These are phyloP conservation scores for Epiblema foenella DNA, from an alignment of 2,888 invertebrate species.

Conservation along the genomic window DNA sequence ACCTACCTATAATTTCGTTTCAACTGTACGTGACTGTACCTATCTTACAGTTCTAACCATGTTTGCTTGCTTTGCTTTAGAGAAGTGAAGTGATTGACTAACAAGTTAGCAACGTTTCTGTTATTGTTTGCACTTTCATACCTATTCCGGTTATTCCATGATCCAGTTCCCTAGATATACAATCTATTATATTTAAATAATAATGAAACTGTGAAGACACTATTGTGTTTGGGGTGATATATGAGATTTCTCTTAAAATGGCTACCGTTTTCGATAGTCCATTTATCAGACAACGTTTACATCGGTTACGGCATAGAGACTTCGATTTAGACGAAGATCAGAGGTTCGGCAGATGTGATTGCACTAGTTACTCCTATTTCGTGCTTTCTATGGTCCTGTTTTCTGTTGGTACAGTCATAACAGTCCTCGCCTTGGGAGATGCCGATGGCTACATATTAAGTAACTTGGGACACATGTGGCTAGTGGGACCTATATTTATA, in stretches of 20 bases:
- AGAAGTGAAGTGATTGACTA: slow-evolving; percentile 35
- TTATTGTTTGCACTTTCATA: slow-evolving; percentile 44
- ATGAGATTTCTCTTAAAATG: slow-evolving; percentile 69
- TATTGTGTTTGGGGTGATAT: slow-evolving; percentile 48
- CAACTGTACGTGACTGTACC: no score
- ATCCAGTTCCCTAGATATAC: slow-evolving; percentile 26
- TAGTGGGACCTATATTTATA: slow-evolving; percentile 87
- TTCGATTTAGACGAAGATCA: slow-evolving; percentile 86
- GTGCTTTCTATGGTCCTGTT: slow-evolving; percentile 86
- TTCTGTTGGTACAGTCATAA: slow-evolving; percentile 87
- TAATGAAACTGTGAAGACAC: slow-evolving; percentile 51
- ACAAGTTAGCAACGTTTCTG: slow-evolving; percentile 40
- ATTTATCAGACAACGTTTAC: slow-evolving; percentile 85
- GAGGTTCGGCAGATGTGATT: slow-evolving; percentile 87
- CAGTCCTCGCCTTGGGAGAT: slow-evolving; percentile 86
- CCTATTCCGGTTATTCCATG: slow-evolving; percentile 38
- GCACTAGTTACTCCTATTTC: slow-evolving; percentile 87
- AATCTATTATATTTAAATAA: slow-evolving; percentile 23
- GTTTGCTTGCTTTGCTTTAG: slow-evolving; percentile 24
- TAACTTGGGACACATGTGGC: slow-evolving; percentile 88
- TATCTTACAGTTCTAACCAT: slow-evolving; percentile 17
- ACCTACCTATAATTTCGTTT: no score
- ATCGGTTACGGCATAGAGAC: slow-evolving; percentile 84
- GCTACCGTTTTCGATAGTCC: slow-evolving; percentile 87
- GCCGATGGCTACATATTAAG: slow-evolving; percentile 85